These are phyloP conservation scores for Nezara viridula DNA, from an alignment of 2,888 invertebrate species.

Conservation along the genomic window DNA sequence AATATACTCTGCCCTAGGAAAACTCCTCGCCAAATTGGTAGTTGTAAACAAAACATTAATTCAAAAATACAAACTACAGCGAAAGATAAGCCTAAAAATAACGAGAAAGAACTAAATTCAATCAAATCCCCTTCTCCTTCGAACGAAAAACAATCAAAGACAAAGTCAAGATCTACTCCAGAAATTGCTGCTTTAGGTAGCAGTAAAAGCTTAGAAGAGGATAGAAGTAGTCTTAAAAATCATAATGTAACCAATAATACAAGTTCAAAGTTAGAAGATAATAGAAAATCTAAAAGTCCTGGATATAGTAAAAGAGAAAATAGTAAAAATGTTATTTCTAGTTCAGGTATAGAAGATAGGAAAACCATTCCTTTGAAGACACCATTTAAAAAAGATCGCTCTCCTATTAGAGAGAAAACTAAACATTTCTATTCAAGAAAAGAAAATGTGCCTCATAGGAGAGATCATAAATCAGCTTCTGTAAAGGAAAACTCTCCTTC, in stretches of 20 bases:
- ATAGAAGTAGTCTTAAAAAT: not conserved
- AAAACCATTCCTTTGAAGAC: not conserved
- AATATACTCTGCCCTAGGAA: slow-evolving; percentile 61
- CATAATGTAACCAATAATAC: not conserved
- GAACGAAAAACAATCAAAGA: not conserved
- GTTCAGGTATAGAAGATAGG: not conserved
- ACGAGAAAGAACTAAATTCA: not conserved
- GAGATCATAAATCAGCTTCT: not conserved
- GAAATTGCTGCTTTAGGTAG: not conserved
- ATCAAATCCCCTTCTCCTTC: slow-evolving; percentile 27
- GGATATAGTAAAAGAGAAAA: not conserved
- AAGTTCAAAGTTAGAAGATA: not conserved
- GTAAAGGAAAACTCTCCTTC: slow-evolving; percentile 46
- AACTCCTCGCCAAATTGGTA: slow-evolving; percentile 52
- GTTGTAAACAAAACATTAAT: not conserved
- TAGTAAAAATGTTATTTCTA: not conserved
- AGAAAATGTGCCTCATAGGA: slow-evolving; percentile 2
- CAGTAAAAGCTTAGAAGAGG: not conserved
- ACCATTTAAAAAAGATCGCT: not conserved
- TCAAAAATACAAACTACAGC: not conserved
- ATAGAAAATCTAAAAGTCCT: not conserved
- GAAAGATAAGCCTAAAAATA: not conserved
- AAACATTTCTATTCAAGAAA: not conserved
- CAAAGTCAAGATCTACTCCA: not conserved
- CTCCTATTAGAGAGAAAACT: not conserved